Evolutionary conservation across 1,140 invertebrate genomes (phyloP), one percentile per base, ranked within the genome.

Genomic region (Caenorhabditis brenneri): DNA sequence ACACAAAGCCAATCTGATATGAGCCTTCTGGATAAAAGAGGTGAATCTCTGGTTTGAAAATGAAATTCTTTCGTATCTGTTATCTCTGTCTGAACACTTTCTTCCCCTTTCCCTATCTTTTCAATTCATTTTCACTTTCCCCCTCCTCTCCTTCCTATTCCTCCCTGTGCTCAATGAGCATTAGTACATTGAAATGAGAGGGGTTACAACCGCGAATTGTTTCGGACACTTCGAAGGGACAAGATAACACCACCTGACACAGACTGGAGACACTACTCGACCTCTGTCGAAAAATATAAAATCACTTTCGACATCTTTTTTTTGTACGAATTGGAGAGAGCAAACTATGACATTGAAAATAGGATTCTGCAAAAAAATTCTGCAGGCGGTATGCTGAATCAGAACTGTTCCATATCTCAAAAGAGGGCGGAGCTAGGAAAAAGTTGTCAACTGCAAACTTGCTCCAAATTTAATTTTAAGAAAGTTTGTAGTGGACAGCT

Each of bases 321-420:
- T n/a, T 65, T 65, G 58, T 65, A 65, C 58, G 58, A 65, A 51
- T 65, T 65, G 33, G n/a, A n/a, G n/a, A n/a, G n/a, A n/a, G n/a
- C n/a, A n/a, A n/a, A n/a, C n/a, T n/a, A 36, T 65, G 33, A 36
- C 19, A 39, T 65, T 55, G 7, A 10, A 55, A 27, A 27, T 4
- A 27, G 24, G 27, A 55, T 6, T 55, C 22, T 27, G 22, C 24
- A 2, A 55, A 27, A 4, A 27, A 1, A 27, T 5, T 27, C 1
- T 6, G 27, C 7, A 9, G 24, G 10, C 12, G 7, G n/a, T 51
- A 51, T 1, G 12, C n/a, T n/a, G n/a, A n/a, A n/a, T n/a, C n/a
- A n/a, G n/a, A n/a, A n/a, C n/a, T n/a, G n/a, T n/a, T n/a, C n/a
- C n/a, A n/a, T n/a, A n/a, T n/a, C n/a, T n/a, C n/a, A n/a, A n/a